These are phyloP conservation scores for Melopsittacus undulatus DNA, from an alignment of 2,797 vertebrate genomes.

Conservation along the genomic window DNA sequence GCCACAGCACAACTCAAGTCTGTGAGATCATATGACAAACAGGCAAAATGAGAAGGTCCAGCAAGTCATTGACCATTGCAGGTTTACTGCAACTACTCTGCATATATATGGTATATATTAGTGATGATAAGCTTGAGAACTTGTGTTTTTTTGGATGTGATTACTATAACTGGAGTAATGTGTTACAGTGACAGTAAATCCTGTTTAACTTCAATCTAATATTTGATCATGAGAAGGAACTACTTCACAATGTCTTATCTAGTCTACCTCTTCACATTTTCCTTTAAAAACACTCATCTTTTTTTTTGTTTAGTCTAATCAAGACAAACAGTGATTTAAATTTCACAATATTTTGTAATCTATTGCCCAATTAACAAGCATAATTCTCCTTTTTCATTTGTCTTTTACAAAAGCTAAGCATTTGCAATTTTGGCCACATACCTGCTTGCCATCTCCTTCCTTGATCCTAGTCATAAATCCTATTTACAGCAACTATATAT, in stretches of 20 bases:
- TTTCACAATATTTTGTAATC: background rate
- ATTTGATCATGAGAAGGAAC: background rate
- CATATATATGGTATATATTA: background rate
- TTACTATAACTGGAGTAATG: background rate
- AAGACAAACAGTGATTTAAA: background rate
- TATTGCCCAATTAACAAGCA: background rate
- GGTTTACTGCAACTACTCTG: background rate
- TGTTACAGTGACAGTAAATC: background rate
- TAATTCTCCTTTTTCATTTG: background rate
- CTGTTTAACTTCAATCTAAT: background rate
- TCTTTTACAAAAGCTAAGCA: background rate
- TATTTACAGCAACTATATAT: background rate
- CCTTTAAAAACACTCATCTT: background rate
- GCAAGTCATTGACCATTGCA: background rate
- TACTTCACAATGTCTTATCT: background rate
- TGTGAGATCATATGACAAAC: background rate
- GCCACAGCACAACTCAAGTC: background rate
- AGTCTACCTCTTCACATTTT: background rate
- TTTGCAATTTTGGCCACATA: background rate
- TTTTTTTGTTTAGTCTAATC: background rate
- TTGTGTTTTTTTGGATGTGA: background rate
- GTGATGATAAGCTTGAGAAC: background rate
- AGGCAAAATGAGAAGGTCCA: background rate
- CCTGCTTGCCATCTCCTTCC: background rate
- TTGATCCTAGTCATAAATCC: background rate